phyloP scores from a whole-genome alignment of 2,888 invertebrate species.

The Rhingia rostrata region DNA sequence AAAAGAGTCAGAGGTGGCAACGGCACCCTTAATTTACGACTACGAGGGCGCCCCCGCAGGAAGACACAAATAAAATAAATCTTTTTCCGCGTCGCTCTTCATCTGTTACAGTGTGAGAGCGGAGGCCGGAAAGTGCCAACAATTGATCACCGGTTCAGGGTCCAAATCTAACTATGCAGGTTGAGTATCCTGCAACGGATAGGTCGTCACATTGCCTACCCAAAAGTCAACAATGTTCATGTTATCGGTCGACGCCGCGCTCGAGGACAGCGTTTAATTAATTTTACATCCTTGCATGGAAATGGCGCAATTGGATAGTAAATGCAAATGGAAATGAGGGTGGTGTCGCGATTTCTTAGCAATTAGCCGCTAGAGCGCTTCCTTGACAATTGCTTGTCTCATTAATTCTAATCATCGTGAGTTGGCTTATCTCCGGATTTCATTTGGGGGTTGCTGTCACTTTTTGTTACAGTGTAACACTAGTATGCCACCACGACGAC shows the following conservation, averaged over 20 bases:
- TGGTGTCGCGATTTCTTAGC: conserved; percentile 72
- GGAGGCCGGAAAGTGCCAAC: conserved; percentile 35
- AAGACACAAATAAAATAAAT: conserved; percentile 52
- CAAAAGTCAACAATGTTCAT: conserved; percentile 1
- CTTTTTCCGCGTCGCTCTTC: conserved; percentile 36
- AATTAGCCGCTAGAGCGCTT: conserved; percentile 73
- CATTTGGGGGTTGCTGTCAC: conserved; percentile 62
- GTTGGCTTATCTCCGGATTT: conserved; percentile 72
- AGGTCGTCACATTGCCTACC: not conserved
- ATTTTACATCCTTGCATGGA: conserved; percentile 62
- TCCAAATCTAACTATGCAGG: conserved; percentile 35
- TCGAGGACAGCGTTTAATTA: conserved; percentile 67
- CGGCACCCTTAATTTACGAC: conserved; percentile 54
- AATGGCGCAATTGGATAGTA: conserved; percentile 56
- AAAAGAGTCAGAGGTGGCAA: conserved; percentile 42
- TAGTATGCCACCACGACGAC: conserved; percentile 42
- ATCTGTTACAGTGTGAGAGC: conserved; percentile 27
- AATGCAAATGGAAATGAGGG: conserved; percentile 70
- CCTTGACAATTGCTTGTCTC: conserved; percentile 74
- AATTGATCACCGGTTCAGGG: conserved; percentile 65
- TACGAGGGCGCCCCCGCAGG: not conserved
- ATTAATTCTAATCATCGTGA: conserved; percentile 74
- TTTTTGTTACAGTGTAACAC: conserved; percentile 38
- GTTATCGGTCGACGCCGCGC: conserved; percentile 38
- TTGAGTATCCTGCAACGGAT: conserved; percentile 19